Evolutionary conservation across 2,797 vertebrate species (phyloP).

Genomic region (Gymnoscopelus braueri): DNA sequence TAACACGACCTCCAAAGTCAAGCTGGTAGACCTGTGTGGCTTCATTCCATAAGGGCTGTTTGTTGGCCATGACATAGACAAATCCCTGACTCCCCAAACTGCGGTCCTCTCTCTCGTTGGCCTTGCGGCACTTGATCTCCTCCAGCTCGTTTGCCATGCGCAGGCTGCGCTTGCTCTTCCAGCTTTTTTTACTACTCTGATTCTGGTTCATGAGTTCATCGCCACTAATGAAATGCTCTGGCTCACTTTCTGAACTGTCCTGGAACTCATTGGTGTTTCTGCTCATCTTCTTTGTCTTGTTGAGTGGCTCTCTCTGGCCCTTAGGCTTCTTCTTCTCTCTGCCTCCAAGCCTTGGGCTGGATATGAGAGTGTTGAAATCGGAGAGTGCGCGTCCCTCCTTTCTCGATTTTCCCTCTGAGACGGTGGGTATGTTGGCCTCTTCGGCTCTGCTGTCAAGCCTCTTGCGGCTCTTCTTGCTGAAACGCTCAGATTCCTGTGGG

Average conservation of each 20-base stretch:
- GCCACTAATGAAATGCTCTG: conserved; percentile 95
- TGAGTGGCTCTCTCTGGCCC: conserved; percentile 90
- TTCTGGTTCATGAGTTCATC: conserved; percentile 99
- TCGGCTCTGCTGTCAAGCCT: conserved; percentile 92
- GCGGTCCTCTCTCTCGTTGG: conserved; percentile 94
- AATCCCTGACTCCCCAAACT: conserved; percentile 97
- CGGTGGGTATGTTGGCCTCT: conserved; percentile 89
- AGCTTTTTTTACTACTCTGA: conserved; percentile 96
- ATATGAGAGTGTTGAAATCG: conserved; percentile 96
- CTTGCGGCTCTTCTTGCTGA: conserved; percentile 93
- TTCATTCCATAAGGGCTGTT: conserved; percentile 98
- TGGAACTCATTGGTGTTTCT: conserved; percentile 94
- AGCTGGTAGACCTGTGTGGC: conserved; percentile 99
- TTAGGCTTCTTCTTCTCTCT: conserved; percentile 98
- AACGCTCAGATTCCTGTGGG: conserved; percentile 93
- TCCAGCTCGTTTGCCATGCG: conserved; percentile 92
- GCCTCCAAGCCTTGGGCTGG: conserved; percentile 91
- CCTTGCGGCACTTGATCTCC: conserved; percentile 95
- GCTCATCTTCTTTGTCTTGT: conserved; percentile 95
- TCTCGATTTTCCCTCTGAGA: conserved; percentile 91
- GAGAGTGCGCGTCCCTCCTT: conserved; percentile 92
- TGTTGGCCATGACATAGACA: conserved; percentile 98
- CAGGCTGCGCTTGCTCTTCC: conserved; percentile 95
- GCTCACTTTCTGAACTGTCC: conserved; percentile 98
- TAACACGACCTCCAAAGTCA: conserved; percentile 97